phyloP scores from a whole-genome alignment of 1,140 invertebrate species.

The Pachypsylla venusta region DNA sequence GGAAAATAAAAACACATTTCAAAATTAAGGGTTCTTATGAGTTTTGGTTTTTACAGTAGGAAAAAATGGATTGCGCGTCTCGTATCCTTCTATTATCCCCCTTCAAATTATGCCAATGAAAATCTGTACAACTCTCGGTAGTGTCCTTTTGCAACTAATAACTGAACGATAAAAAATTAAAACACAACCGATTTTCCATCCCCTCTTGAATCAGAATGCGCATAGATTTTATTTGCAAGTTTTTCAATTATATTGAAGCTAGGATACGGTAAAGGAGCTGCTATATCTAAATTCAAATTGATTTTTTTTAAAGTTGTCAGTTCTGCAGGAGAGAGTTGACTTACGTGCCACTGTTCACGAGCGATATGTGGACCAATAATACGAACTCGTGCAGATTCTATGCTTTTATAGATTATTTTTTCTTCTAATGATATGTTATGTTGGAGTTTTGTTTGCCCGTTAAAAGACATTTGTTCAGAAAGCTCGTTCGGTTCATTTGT shows the following conservation, averaged over 20 bases:
- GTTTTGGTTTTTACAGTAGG: too few species aligned
- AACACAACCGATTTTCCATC: slow-evolving; percentile 12
- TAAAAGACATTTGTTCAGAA: too few species aligned
- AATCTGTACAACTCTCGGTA: too few species aligned
- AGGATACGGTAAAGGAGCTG: slow-evolving; percentile 33
- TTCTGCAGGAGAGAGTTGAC: not conserved
- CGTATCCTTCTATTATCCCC: too few species aligned
- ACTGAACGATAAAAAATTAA: not conserved
- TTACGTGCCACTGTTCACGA: slow-evolving; percentile 10
- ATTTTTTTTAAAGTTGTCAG: not conserved
- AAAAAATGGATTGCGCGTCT: too few species aligned
- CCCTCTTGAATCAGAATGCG: slow-evolving; percentile 19
- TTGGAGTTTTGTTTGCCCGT: not conserved
- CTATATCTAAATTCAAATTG: slow-evolving; percentile 7
- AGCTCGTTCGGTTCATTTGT: not conserved
- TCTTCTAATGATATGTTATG: slow-evolving; percentile 2
- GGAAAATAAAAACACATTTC: too few species aligned
- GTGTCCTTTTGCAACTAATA: too few species aligned
- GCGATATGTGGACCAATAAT: slow-evolving; percentile 9
- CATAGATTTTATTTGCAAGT: slow-evolving; percentile 35
- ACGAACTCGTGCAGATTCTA: slow-evolving; percentile 12
- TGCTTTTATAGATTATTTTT: not conserved
- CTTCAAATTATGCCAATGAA: too few species aligned
- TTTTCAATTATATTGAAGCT: slow-evolving; percentile 44
- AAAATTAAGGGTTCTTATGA: too few species aligned